Conservation (phyloP, 2,797 vertebrate genomes). For the Hoplostethus atlanticus region DNA sequence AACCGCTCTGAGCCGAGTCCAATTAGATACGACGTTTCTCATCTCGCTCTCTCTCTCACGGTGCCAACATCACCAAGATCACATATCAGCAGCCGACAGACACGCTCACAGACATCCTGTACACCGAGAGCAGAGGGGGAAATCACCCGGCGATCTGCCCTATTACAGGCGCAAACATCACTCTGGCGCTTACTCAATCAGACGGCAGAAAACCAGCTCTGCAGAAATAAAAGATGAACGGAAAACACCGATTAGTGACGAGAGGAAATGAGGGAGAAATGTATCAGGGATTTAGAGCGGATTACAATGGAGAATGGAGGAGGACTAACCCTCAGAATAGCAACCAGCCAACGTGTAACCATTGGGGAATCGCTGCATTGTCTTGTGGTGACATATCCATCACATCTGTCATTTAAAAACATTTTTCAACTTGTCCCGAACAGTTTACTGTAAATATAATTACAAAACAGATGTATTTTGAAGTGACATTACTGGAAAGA, state of each 20-base stretch:
- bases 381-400: too few relatives aligned
- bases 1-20: conserved; percentile 43
- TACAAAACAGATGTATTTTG: too few relatives aligned
- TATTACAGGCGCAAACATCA: conserved; percentile 1
- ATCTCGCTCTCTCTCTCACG: conserved; percentile 36
- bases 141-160: conserved; percentile 29
- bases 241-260: neutral
- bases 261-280: conserved; percentile 8
- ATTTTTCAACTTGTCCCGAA: too few relatives aligned
- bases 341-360: neutral
- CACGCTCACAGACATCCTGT: conserved; percentile 72
- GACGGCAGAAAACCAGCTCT: neutral
- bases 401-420: too few relatives aligned
- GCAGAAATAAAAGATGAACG: conserved; percentile 16
- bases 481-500: too few relatives aligned
- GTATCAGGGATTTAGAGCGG: neutral
- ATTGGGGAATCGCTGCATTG: too few relatives aligned
- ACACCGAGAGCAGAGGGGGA: conserved; percentile 40
- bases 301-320: neutral
- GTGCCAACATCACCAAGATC: conserved; percentile 60
- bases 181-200: conserved; percentile 38
- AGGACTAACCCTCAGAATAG: neutral
- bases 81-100: conserved; percentile 70
- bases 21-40: conserved; percentile 47
- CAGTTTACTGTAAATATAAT: too few relatives aligned